phyloP scores from a whole-genome alignment of 2,797 vertebrate genomes.

The Semaprochilodus insignis region DNA sequence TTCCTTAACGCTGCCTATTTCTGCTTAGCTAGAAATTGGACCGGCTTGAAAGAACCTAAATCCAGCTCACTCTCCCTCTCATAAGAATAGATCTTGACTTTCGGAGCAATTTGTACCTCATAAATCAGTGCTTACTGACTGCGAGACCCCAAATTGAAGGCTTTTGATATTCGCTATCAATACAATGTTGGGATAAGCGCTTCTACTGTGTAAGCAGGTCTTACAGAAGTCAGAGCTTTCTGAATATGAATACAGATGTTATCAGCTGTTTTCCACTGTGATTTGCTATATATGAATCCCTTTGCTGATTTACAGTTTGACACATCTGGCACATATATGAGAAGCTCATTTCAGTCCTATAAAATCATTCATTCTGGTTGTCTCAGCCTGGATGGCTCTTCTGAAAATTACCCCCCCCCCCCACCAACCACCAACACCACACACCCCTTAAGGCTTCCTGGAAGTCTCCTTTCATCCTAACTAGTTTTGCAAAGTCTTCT shows the following conservation, averaged over 20 bases:
- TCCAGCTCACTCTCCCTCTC: conserved; percentile 22
- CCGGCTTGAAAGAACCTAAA: conserved; percentile 28
- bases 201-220: not conserved
- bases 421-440: too few relatives aligned
- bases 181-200: not conserved
- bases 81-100: conserved; percentile 10
- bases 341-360: conserved; percentile 15
- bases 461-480: conserved; percentile 17
- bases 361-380: conserved; percentile 25
- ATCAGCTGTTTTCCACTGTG: conserved; percentile 4
- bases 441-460: not conserved
- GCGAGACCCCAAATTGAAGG: not conserved
- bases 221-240: not conserved
- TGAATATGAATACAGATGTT: not conserved
- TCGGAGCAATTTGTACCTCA: not conserved
- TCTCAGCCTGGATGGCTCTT: conserved; percentile 9
- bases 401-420: not conserved
- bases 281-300: not conserved
- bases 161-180: not conserved
- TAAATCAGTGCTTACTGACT: conserved; percentile 2
- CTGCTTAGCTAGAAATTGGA: conserved; percentile 18
- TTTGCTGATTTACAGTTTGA: conserved; percentile 3
- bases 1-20: conserved; percentile 43
- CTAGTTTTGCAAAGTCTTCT: conserved; percentile 35
- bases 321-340: not conserved